These are phyloP conservation scores for Oxyscelio sp. DNA, from an alignment of 2,888 invertebrate genomes.

Conservation along the genomic window DNA sequence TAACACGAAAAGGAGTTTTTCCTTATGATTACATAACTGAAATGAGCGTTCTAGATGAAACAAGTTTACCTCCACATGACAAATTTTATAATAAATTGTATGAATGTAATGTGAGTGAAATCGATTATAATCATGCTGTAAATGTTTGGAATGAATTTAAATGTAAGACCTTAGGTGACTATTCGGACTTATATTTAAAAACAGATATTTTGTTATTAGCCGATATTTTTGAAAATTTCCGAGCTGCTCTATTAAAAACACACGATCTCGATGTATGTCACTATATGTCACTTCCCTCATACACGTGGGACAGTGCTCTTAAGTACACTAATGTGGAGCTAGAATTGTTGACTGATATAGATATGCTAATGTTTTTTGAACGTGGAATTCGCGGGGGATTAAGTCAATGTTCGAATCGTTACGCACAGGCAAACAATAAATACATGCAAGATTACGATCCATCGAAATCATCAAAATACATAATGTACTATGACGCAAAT, in stretches of 20 bases:
- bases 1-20: slow-evolving; percentile 79
- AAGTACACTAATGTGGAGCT: not conserved
- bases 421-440: slow-evolving; percentile 14
- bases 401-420: slow-evolving; percentile 1
- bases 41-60: slow-evolving; percentile 74
- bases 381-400: slow-evolving; percentile 12
- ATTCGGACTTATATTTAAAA: slow-evolving; percentile 48
- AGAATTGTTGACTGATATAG: slow-evolving; percentile 28
- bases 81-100: slow-evolving; percentile 76
- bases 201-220: slow-evolving; percentile 11
- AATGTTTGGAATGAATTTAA: slow-evolving; percentile 38
- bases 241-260: not conserved
- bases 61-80: slow-evolving; percentile 59
- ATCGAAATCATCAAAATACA: not conserved
- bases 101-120: slow-evolving; percentile 62
- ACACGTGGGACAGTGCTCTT: not conserved
- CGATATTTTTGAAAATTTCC: slow-evolving; percentile 30
- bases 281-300: not conserved
- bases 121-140: slow-evolving; percentile 81
- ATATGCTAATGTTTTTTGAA: slow-evolving; percentile 17
- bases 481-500: slow-evolving; percentile 10
- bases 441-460: not conserved
- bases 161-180: slow-evolving; percentile 25
- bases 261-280: slow-evolving; percentile 1
- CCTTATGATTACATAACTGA: slow-evolving; percentile 81